Evolutionary conservation across 2,113 vertebrate genomes (phyloP), one percentile per base, ranked within the genome.

Genomic region (Cebidichthys violaceus): DNA sequence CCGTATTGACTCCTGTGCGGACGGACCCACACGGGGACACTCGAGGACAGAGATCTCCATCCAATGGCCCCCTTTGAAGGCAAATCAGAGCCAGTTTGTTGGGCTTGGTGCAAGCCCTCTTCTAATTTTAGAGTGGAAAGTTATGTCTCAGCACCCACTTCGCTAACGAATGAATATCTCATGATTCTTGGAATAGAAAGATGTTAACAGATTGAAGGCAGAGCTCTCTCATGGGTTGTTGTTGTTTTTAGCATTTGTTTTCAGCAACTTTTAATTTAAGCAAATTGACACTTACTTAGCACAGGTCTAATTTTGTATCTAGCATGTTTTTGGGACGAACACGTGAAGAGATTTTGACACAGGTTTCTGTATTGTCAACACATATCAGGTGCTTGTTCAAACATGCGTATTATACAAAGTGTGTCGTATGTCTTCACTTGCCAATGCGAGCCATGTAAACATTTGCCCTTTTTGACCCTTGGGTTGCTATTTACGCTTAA

Each of bases 341-440:
- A 77, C 33, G 64, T 65, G 29, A 70, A 35, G 27, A 54, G 18
- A 22, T 15, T 74, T 75, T 72, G 31, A 50, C 60, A 76, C 43
- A 43, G 4, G 17, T 75, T 81, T 60, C 22, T 81, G 35, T 33
- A 39, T 75, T 71, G 14, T 75, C 50, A 50, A 76, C 77, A 71
- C 77, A 62, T 47, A 71, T 69, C 79, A 79, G 84, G 83, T 88
- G 81, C 84, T 88, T 82, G 43, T 79, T 86, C 62, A 33, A 69
- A 67, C 20, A 47, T 65, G 45, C 61, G 31, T 64, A 17, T 75
- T 84, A 45, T 68, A 77, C 35, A 64, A 64, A 55, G 79, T 77
- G 69, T 61, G 65, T 82, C 72, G 9, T 70, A 68, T 60, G 55
- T 82, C 78, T 86, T 83, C 77, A 66, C 43, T 89, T 85, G 90